phyloP scores from a whole-genome alignment of 2,113 vertebrate species.

The Oreocharis arfaki region DNA sequence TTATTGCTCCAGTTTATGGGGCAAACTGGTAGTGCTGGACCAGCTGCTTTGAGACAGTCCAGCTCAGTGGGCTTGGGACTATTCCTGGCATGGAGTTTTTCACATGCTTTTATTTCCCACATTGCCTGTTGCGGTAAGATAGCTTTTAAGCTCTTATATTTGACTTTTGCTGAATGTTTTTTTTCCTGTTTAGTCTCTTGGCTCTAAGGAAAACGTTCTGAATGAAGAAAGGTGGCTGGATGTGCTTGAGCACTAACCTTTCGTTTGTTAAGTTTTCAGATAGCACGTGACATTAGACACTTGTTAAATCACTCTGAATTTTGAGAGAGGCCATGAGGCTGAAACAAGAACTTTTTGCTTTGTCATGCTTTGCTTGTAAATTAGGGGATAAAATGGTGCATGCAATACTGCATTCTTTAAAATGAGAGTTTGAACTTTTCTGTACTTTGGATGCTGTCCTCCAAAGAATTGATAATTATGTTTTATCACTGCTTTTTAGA shows the following conservation, averaged over 20 bases:
- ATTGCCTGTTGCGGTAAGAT: neutral
- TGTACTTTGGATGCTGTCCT: neutral
- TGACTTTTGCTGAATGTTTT: neutral
- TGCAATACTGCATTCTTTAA: constrained; percentile 3
- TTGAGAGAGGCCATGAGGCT: constrained; percentile 41
- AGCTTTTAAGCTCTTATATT: neutral
- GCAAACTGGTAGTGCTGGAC: neutral
- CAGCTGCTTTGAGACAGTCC: neutral
- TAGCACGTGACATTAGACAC: neutral
- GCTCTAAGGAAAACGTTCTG: neutral
- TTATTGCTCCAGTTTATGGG: neutral
- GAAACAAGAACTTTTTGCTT: constrained; percentile 52
- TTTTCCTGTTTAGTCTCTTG: constrained; percentile 51
- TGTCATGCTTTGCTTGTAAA: constrained; percentile 48
- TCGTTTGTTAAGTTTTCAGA: neutral
- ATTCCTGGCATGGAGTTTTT: neutral
- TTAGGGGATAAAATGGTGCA: constrained; percentile 36
- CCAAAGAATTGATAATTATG: constrained; percentile 10
- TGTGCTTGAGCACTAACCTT: constrained; percentile 4
- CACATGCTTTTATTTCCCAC: neutral
- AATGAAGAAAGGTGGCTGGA: neutral
- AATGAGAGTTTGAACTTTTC: neutral
- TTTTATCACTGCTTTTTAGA: neutral
- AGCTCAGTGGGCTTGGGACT: neutral
- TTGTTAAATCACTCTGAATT: constrained; percentile 25